phyloP scores from a whole-genome alignment of 2,797 vertebrate genomes.

The Merluccius polli region DNA sequence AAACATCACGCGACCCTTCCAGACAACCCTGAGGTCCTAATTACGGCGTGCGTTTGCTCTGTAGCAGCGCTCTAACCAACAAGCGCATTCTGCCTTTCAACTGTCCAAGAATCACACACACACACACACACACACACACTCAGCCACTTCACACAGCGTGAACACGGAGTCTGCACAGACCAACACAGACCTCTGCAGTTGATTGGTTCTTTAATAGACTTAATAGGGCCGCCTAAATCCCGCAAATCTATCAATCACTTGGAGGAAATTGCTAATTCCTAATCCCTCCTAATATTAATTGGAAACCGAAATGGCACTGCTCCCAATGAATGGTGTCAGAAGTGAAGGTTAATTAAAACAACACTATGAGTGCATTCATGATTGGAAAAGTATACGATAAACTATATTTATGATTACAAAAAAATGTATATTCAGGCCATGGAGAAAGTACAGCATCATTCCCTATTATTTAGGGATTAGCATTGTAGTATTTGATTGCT shows the following conservation, averaged over 20 bases:
- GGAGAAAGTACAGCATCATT: not conserved
- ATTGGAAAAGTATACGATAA: not conserved
- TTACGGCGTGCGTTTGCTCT: constrained; percentile 8
- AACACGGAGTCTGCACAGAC: not conserved
- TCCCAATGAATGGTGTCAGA: not conserved
- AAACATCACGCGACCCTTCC: not conserved
- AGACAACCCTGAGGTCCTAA: constrained; percentile 22
- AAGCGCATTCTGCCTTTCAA: constrained; percentile 16
- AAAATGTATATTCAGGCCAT: not conserved
- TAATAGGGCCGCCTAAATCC: not conserved
- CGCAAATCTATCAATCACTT: not conserved
- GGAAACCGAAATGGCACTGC: not conserved
- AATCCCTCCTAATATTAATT: not conserved
- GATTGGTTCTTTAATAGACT: not conserved
- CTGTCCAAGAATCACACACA: not conserved
- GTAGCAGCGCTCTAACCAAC: not conserved
- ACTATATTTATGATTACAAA: not conserved
- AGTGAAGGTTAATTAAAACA: not conserved
- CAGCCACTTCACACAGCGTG: too few relatives aligned
- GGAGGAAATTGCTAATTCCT: not conserved
- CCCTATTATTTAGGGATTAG: not conserved
- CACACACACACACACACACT: not conserved
- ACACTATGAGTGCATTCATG: not conserved
- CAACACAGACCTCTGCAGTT: not conserved
- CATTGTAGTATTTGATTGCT: not conserved